Evolutionary conservation across 2,797 vertebrate species (phyloP).

Genomic region (Manis crassicaudata): DNA sequence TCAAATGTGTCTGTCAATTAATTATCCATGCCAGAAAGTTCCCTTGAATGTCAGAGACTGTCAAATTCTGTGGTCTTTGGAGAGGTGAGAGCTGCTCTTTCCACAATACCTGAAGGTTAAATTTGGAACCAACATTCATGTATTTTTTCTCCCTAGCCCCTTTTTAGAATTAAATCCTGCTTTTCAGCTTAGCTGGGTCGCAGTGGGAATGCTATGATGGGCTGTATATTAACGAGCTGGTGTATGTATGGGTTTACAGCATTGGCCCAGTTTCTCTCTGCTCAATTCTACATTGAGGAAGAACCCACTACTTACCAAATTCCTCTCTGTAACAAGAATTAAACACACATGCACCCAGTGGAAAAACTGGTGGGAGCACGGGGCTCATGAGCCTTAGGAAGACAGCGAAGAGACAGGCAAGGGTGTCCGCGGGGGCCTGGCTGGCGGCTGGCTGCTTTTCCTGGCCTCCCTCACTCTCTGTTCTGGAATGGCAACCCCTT

Average conservation of each 20-base stretch:
- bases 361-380: neutral
- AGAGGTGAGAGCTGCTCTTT: slow-evolving; percentile 15
- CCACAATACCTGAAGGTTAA: slow-evolving; percentile 3
- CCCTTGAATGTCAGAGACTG: slow-evolving; percentile 36
- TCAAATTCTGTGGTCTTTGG: slow-evolving; percentile 38
- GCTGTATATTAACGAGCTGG: neutral
- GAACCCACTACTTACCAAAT: neutral
- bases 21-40: slow-evolving; percentile 44
- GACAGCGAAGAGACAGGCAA: neutral
- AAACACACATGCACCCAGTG: neutral
- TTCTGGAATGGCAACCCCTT: neutral
- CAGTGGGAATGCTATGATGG: neutral
- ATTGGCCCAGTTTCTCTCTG: neutral
- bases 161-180: slow-evolving; percentile 31
- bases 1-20: slow-evolving; percentile 26
- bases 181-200: neutral
- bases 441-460: neutral
- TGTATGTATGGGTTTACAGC: neutral
- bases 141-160: neutral
- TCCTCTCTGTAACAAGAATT: neutral
- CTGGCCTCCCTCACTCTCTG: neutral
- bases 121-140: slow-evolving; percentile 39
- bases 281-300: neutral
- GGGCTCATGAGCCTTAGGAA: neutral
- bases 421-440: fast-evolving